Percentiles rank a stretch among this genome's conserved stretches.
Evolutionary conservation across 2,113 vertebrate species (phyloP).

Genomic region (Pachycephala philippinensis): DNA sequence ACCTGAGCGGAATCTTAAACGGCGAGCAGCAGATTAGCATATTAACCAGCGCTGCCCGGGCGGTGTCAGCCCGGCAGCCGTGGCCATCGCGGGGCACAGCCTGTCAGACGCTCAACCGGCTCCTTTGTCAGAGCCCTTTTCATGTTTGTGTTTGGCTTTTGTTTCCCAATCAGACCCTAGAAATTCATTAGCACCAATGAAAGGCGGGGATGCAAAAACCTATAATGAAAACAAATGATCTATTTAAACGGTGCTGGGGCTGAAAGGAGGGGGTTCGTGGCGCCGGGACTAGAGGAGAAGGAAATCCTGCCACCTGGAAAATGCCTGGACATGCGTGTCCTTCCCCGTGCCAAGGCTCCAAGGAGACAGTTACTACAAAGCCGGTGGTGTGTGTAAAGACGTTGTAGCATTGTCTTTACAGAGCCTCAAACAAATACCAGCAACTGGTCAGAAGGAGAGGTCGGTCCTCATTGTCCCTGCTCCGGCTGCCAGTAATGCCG

Average conservation of each 20-base stretch:
- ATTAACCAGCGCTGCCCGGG: slow-evolving; percentile 58
- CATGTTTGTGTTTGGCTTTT: slow-evolving; percentile 54
- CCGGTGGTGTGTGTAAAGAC: not conserved
- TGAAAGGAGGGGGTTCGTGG: slow-evolving; percentile 39
- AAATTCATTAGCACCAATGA: slow-evolving; percentile 72
- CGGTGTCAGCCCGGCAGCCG: slow-evolving; percentile 59
- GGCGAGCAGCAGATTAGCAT: slow-evolving; percentile 68
- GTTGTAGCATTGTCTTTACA: not conserved
- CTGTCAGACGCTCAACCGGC: slow-evolving; percentile 27
- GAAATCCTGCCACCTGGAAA: slow-evolving; percentile 64
- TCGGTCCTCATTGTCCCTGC: slow-evolving; percentile 25
- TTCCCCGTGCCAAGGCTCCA: not conserved
- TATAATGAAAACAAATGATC: slow-evolving; percentile 71
- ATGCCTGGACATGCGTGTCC: slow-evolving; percentile 41
- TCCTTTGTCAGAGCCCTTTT: slow-evolving; percentile 60
- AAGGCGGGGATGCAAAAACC: slow-evolving; percentile 65
- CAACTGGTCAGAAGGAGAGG: not conserved
- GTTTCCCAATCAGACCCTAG: slow-evolving; percentile 69
- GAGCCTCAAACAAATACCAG: slow-evolving; percentile 5
- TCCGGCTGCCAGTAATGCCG: not conserved
- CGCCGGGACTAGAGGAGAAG: slow-evolving; percentile 39
- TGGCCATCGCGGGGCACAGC: slow-evolving; percentile 51
- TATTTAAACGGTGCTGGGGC: slow-evolving; percentile 54
- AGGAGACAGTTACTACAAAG: not conserved
- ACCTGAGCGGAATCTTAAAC: slow-evolving; percentile 71